Base-by-base conservation (phyloP, 2,797 vertebrate species). In the Alcedo quadribrachys region DNA sequence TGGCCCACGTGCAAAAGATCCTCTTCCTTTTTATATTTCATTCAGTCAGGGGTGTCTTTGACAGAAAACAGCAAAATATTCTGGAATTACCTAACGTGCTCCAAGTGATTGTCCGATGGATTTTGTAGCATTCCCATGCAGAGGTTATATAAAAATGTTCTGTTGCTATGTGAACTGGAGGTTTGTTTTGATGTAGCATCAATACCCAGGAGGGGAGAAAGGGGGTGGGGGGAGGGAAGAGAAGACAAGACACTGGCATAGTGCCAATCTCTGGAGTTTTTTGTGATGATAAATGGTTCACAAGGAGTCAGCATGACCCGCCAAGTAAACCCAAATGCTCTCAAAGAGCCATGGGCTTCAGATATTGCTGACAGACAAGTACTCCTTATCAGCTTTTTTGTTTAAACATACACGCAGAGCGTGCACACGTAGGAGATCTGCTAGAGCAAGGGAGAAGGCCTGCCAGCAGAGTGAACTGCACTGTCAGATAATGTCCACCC, bases 141-240 rank as follows among this genome's bases (percentile, higher is more conserved):
- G 86, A 83, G 87, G 71, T 95, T 93, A 88, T 90, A 91, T 87
- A 93, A 94, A 95, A 96, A 94, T 45, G 71, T 92, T 95, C 92
- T 92, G 96, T 97, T 96, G 88, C 96, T 87, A 94, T 97, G 96
- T 92, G 85, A 96, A 91, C 95, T 75, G 50, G 82, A 85, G 89
- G 61, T 92, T 93, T 94, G 91, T 96, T 96, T 94, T 87, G 93
- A 88, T 95, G 90, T 82, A 95, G 90, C 94, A 94, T 94, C 96
- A 88, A 91, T 93, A 88, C 92, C 71, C 95, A 82, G 80, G 87
- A 93, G 89, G 81, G 84, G 79, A 93, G 75, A 77, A 77, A 63
- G 30, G 54, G 71, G 62, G 4, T 50, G 28, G 74, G 89, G 91
- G 89, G 32, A 63, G 67, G 82, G 90, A 93, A 33, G 37, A 81